Conservation (phyloP, 1,140 invertebrate species). For the Drosophila setifemur region DNA sequence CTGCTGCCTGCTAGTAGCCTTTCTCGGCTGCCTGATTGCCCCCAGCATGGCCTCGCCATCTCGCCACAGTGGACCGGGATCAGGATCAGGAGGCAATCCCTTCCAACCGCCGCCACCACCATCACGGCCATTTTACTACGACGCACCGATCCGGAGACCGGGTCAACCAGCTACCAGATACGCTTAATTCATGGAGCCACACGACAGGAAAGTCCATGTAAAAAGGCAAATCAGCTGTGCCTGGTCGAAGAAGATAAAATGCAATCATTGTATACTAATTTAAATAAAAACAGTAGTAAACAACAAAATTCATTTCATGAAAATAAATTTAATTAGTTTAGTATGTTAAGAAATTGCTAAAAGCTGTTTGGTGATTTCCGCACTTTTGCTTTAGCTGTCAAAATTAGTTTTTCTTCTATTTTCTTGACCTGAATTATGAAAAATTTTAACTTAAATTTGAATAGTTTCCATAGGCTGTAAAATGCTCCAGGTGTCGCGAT, state of each 20-base stretch:
- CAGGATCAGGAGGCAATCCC: constrained; percentile 13
- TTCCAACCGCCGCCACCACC: not conserved
- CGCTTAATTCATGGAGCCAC: constrained; percentile 25
- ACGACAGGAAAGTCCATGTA: not conserved
- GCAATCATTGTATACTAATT: not conserved
- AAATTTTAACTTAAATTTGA: no score
- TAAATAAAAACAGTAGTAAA: not conserved
- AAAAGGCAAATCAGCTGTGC: not conserved
- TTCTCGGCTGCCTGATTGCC: constrained; percentile 22
- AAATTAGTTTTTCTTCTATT: no score
- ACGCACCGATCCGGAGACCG: constrained; percentile 36
- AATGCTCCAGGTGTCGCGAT: no score
- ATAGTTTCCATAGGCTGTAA: no score
- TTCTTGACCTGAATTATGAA: no score
- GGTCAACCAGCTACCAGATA: constrained; percentile 49
- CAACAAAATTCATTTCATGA: no score
- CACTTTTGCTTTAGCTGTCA: no score
- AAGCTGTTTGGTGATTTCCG: no score
- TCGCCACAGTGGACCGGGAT: constrained; percentile 45
- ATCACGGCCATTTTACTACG: constrained; percentile 45
- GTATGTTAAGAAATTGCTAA: no score
- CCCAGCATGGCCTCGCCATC: constrained; percentile 23
- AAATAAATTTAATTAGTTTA: no score
- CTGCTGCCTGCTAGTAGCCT: constrained; percentile 35
- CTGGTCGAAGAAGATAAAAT: not conserved